Percentiles rank a stretch among this genome's conserved stretches.
Evolutionary conservation across 2,113 vertebrate species (phyloP).

Genomic region (Megalops atlanticus): DNA sequence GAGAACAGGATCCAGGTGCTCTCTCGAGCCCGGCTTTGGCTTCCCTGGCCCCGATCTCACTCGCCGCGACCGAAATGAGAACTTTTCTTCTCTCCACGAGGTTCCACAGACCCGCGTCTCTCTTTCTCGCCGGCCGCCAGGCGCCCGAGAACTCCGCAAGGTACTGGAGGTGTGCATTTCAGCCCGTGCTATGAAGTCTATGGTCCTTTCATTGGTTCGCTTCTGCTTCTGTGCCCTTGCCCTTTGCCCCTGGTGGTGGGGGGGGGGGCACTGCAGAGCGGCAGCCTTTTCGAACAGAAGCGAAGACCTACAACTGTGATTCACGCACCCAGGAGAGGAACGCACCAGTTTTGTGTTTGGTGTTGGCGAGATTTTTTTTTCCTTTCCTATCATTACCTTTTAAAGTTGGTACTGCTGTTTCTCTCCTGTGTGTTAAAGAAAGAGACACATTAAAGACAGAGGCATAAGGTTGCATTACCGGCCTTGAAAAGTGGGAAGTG

Average conservation of each 20-base stretch:
- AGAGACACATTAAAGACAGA: slow-evolving; percentile 9
- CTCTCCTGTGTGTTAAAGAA: slow-evolving; percentile 3
- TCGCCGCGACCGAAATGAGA: not conserved
- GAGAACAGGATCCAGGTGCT: not conserved
- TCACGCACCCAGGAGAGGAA: not conserved
- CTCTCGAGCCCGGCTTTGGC: not conserved
- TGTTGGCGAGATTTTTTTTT: not conserved
- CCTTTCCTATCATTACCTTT: not conserved
- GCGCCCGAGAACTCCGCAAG: not conserved
- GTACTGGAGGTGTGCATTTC: not conserved
- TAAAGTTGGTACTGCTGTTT: slow-evolving; percentile 17
- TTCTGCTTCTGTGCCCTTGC: not conserved
- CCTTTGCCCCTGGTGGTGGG: not conserved
- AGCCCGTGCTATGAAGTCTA: not conserved
- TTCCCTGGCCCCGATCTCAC: not conserved
- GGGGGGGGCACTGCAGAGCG: not conserved
- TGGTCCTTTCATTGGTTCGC: not conserved
- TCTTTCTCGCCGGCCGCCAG: not conserved
- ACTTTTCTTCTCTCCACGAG: not conserved
- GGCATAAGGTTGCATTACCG: not conserved
- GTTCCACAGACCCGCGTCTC: not conserved
- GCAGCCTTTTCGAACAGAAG: not conserved
- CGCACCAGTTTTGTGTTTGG: slow-evolving; percentile 1
- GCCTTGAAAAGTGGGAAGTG: slow-evolving; percentile 19
- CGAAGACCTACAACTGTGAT: slow-evolving; percentile 24